Evolutionary conservation across 2,113 vertebrate genomes (phyloP), one percentile per base, ranked within the genome.

Genomic region (Caretta caretta): DNA sequence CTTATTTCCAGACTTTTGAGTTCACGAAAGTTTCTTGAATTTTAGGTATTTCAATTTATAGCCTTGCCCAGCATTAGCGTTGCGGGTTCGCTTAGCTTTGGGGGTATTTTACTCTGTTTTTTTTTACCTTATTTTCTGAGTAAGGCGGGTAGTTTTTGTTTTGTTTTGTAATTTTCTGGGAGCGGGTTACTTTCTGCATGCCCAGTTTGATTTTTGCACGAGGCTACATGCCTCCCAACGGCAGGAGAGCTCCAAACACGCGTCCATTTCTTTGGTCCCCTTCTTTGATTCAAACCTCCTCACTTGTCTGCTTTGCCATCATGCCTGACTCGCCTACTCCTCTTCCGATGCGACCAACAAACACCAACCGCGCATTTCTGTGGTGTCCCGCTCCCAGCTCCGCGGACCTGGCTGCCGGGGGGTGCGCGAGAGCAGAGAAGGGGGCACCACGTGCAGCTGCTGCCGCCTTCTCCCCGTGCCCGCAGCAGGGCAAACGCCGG

Each of bases 381-480:
- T 35, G 5, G 4, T 19, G 14, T 9, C 65, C 65, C 1, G 11
- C 76, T 22, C 1, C 16, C 51, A 48, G n/a, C 2, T 1, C 8
- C 2, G 5, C 27, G 0, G 1, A 1, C 59, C 2, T 0, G 0
- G 17, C 0, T 14, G 59, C 29, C 2, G 54, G 9, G 27, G 27
- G 6, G 59, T 6, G 29, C 5, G 59, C 42, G 42, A 11, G 29
- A 31, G 29, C 29, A 1, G 59, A 35, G 29, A 29, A 6, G 3
- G 59, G 12, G 29, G 13, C 27, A 31, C 29, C 59, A 31, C 59
- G 29, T 31, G 59, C 59, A 31, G 59, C 29, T 7, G 59, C 29
- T 35, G 59, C 29, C 13, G 57, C 56, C 4, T 57, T 4, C 25
- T 57, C 56, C 56, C 5, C 57, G 5, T 4, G 57, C 57, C 13